Percentiles rank a stretch among this genome's conserved stretches.
These are phyloP conservation scores for Ditylenchus dipsaci DNA, from an alignment of 1,140 invertebrate genomes.

Conservation along the genomic window DNA sequence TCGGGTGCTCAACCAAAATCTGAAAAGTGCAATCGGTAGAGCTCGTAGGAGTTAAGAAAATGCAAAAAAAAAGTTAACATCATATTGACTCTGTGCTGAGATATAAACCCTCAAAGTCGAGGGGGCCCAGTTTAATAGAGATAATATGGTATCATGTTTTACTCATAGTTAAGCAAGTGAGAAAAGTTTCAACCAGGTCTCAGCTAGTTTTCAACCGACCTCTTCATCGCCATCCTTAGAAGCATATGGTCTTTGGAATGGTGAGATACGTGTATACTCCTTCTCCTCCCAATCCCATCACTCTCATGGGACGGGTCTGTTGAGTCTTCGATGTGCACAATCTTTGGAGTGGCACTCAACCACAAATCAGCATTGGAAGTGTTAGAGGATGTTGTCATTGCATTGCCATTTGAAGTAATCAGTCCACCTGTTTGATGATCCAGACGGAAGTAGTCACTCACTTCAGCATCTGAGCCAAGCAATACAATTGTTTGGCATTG, in stretches of 20 bases:
- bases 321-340: background rate
- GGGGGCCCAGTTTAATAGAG: too few species aligned
- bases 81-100: too few species aligned
- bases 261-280: constrained; percentile 1
- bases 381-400: background rate
- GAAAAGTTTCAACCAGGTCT: too few species aligned
- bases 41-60: too few species aligned
- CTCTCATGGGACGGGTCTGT: background rate
- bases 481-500: constrained; percentile 45
- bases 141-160: too few species aligned
- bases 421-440: background rate
- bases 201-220: too few species aligned
- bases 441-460: constrained; percentile 22
- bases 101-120: too few species aligned
- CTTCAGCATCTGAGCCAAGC: constrained; percentile 31
- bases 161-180: too few species aligned
- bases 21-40: too few species aligned
- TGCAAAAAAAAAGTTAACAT: too few species aligned
- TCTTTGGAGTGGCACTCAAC: background rate
- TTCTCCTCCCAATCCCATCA: constrained; percentile 9
- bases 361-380: background rate
- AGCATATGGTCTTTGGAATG: background rate
- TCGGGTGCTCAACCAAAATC: too few species aligned
- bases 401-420: background rate
- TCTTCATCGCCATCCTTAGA: constrained; percentile 25